Base-by-base conservation (phyloP, 2,797 vertebrate species). In the Peromyscus eremicus region DNA sequence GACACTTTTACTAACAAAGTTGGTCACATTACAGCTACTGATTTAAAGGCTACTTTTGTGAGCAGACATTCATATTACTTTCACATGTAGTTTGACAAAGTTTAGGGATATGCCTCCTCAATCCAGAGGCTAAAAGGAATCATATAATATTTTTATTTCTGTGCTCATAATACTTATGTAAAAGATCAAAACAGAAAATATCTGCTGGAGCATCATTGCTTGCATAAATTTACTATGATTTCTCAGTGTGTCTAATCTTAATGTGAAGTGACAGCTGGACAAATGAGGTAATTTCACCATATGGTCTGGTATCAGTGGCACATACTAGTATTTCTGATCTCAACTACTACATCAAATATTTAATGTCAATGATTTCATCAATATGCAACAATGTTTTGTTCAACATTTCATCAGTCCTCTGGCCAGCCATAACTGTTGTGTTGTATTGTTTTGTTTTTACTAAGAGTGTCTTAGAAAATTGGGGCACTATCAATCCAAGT, bases 121-220 rank as follows among this genome's bases (percentile, higher is more conserved):
- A 2, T 7, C 62, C 76, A 40, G 4, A 17, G 1, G 0, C 11
- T 92, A 46, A 89, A 94, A 92, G 88, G 1, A 77, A 96, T 76
- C 94, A 82, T 8, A 40, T 92, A 55, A 86, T 19, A 79, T 23
- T 55, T 96, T 57, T 68, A 92, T 49, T 96, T 77, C 6, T 95
- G 4, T 90, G 29, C 64, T 66, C 37, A 75, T 80, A 91, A 10
- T 87, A 5, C 4, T 7, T 93, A 23, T 97, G 55, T 16, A 84
- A 27, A 96, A 97, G 79, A 84, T 6, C 27, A 94, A 95, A 95
- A 91, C 17, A 96, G 1, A 87, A 82, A 21, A 27, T 94, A 21
- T 88, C 87, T 95, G 64, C 85, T 97, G 0, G 40, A 79, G 1
- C 2, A 89, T 6, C 52, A 14, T 2, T 86, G 55, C 40, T 95